Evolutionary conservation across 2,113 vertebrate species (phyloP).

Genomic region (Solenodon paradoxus): DNA sequence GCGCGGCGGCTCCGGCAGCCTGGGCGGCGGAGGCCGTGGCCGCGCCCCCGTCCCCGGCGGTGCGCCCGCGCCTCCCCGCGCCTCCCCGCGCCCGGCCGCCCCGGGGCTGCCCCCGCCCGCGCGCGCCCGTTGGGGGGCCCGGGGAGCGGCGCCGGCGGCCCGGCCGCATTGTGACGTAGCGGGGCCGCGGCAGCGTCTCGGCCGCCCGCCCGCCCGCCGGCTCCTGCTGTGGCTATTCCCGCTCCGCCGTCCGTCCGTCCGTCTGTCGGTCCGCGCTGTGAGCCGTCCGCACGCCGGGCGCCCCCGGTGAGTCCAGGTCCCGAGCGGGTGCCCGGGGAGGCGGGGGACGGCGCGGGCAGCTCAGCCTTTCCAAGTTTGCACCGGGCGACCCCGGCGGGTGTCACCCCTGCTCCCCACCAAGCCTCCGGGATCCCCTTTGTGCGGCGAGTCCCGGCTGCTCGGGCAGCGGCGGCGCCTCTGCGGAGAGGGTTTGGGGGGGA

Average conservation of each 20-base stretch:
- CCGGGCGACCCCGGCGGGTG: neutral
- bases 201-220: neutral
- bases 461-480: neutral
- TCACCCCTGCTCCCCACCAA: neutral
- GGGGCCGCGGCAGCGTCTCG: slow-evolving; percentile 65
- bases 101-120: slow-evolving; percentile 15
- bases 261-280: neutral
- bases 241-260: neutral
- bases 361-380: slow-evolving; percentile 64
- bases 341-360: neutral
- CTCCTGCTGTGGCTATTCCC: neutral
- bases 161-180: slow-evolving; percentile 78
- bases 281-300: neutral
- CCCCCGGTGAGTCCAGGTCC: slow-evolving; percentile 52
- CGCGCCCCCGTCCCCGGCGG: neutral
- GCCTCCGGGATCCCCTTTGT: slow-evolving; percentile 51
- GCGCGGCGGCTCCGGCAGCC: neutral
- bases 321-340: neutral
- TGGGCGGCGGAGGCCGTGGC: neutral
- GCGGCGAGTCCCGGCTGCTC: slow-evolving; percentile 23
- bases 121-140: slow-evolving; percentile 23
- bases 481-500: neutral
- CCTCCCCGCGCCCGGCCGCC: neutral
- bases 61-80: neutral
- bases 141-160: slow-evolving; percentile 52